Evolutionary conservation across 2,888 invertebrate species (phyloP), one percentile per base, ranked within the genome.

Genomic region (Eupithecia subumbrata): DNA sequence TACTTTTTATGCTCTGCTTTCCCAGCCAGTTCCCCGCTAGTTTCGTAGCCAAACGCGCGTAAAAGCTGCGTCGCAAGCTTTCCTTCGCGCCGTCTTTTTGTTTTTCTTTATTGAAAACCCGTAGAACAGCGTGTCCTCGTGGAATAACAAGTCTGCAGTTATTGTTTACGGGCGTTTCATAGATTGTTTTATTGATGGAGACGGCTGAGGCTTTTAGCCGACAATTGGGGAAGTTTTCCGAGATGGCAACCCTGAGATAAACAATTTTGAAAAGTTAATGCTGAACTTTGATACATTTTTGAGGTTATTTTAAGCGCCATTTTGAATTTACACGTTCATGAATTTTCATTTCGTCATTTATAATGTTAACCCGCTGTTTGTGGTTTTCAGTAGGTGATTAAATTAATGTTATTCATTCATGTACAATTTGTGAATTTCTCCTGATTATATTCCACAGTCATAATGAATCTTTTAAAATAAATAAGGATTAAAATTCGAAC

Each of bases 91-190:
- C 80, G 77, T 81, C 64, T 82, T 84, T 79, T 83, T 79, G 77
- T 82, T 83, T 85, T 83, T 84, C 81, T 83, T 83, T 85, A 84
- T 86, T 83, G 82, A 82, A 83, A 83, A 83, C 75, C 80, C 82
- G 80, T 71, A 69, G 81, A 84, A 83, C 67, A 76, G 78, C 78
- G 66, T 52, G 74, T 77, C 72, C 73, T 75, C 67, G 43, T 56
- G 66, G 82, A 82, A 82, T 82, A 80, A 78, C 76, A 82, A 82
- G 70, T 70, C 75, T 66, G 72, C 66, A 72, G 68, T 48, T 66
- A 67, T 48, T 70, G 67, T 74, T 72, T 76, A 78, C 70, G 74
- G 72, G 40, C 48, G 68, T 74, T 70, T 76, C 60, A 73, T 75
- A 69, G 73, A 74, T 74, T 75, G 48, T 76, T 68, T 78, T 74